These are phyloP conservation scores for Junonia oenone DNA, from an alignment of 2,888 invertebrate species.

Conservation along the genomic window DNA sequence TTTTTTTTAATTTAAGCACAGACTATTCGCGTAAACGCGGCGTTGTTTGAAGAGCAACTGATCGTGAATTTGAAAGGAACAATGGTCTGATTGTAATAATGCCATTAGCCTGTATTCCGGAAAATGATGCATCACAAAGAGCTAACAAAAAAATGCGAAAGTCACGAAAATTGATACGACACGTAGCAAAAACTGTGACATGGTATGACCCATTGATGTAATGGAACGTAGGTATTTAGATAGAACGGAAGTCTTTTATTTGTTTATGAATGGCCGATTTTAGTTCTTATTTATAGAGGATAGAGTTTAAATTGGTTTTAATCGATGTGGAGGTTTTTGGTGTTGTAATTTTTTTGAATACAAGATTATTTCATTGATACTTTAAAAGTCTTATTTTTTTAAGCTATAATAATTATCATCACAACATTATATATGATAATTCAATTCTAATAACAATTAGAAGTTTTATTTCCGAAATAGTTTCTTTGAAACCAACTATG, in stretches of 20 bases:
- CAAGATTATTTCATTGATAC: no score
- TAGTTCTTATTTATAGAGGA: not conserved
- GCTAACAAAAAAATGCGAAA: slow-evolving; percentile 38
- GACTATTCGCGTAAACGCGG: not conserved
- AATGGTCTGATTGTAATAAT: slow-evolving; percentile 24
- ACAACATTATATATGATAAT: no score
- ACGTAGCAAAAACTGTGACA: slow-evolving; percentile 37
- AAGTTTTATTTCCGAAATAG: no score
- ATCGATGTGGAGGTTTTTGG: no score
- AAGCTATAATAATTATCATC: no score
- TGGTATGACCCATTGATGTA: not conserved
- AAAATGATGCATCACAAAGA: slow-evolving; percentile 29
- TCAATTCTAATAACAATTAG: no score
- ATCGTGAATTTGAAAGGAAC: slow-evolving; percentile 8
- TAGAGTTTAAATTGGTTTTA: no score
- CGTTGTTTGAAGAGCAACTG: not conserved
- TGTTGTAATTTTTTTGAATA: no score
- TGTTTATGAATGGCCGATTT: not conserved
- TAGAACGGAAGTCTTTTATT: not conserved
- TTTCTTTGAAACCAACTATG: no score
- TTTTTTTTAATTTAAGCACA: not conserved
- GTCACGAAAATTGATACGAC: slow-evolving; percentile 52
- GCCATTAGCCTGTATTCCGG: slow-evolving; percentile 22
- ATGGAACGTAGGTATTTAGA: not conserved
- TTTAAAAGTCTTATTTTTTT: no score